Percentiles rank a stretch among this genome's conserved stretches.
Conservation (phyloP, 2,797 vertebrate genomes). For the Antrozous pallidus region DNA sequence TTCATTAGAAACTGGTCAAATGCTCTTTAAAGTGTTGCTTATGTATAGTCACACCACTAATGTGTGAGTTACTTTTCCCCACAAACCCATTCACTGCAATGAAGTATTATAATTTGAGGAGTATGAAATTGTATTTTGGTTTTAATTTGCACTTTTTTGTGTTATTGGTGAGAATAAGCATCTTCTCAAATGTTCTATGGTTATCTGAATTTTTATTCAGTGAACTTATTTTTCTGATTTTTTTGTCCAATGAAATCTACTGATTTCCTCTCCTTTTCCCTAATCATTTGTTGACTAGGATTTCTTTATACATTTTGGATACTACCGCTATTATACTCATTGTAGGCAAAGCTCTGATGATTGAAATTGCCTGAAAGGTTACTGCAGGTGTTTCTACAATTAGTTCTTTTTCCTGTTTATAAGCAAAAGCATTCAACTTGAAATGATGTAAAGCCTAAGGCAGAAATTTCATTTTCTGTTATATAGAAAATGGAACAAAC, state of each 20-base stretch:
- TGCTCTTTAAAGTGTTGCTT: neutral
- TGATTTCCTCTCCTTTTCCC: neutral
- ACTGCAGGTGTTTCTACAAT: neutral
- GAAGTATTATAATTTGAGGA: neutral
- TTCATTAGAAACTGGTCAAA: neutral
- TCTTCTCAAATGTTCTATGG: neutral
- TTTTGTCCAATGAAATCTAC: neutral
- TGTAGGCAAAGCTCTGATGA: neutral
- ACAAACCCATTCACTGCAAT: neutral
- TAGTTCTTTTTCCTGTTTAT: neutral
- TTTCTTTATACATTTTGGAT: neutral
- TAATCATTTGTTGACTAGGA: neutral
- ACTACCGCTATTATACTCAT: neutral
- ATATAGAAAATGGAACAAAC: neutral
- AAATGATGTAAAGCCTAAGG: neutral
- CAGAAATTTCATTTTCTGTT: conserved; percentile 19
- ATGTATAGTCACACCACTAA: neutral
- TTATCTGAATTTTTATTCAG: neutral
- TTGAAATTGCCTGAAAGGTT: neutral
- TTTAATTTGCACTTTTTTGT: neutral
- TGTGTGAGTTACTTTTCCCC: neutral
- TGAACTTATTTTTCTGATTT: neutral
- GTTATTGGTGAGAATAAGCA: neutral
- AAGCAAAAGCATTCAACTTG: neutral
- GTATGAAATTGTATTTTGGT: neutral